Evolutionary conservation across 1,140 invertebrate genomes (phyloP).

Genomic region (Lethocerus indicus): DNA sequence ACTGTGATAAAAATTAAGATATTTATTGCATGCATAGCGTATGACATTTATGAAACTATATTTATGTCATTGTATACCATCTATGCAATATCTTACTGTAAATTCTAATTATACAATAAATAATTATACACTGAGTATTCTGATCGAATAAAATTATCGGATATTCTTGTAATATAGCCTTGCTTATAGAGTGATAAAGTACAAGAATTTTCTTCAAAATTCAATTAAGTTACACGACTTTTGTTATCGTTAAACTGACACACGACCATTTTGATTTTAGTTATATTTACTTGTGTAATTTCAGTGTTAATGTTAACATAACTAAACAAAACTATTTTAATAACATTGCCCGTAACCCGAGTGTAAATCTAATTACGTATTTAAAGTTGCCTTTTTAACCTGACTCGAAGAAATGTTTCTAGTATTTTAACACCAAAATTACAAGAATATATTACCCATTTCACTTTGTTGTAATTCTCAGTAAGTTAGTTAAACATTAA

Average conservation of each 20-base stretch:
- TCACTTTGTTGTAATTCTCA: background rate
- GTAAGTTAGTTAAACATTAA: background rate
- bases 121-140: background rate
- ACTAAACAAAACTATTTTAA: too few relatives aligned
- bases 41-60: background rate
- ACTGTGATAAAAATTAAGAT: slow-evolving; percentile 4
- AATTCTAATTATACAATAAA: background rate
- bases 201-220: background rate
- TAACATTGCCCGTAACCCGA: too few relatives aligned
- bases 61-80: background rate
- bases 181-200: background rate
- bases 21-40: background rate
- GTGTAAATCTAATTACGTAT: too few relatives aligned
- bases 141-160: background rate
- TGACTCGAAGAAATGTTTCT: too few relatives aligned
- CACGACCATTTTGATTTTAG: too few relatives aligned
- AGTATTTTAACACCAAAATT: background rate
- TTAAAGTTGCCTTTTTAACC: too few relatives aligned
- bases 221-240: too few relatives aligned
- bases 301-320: too few relatives aligned
- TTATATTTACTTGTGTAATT: too few relatives aligned
- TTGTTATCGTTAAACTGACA: too few relatives aligned
- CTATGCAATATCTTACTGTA: background rate
- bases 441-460: background rate
- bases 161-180: background rate